Conservation (phyloP, 2,888 invertebrate genomes). For the Parnassius mnemosyne region DNA sequence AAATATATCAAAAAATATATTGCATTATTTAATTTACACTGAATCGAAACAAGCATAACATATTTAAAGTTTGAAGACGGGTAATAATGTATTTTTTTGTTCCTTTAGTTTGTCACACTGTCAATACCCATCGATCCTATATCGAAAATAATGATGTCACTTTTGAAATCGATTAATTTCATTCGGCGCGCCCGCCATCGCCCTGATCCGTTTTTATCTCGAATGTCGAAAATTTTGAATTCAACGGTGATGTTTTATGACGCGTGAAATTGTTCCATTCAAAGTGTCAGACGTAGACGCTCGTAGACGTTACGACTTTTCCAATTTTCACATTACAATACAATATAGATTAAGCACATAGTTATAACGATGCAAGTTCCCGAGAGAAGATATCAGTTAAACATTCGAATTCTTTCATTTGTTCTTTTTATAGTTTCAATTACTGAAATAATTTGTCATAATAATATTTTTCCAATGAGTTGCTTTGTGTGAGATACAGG, state of each 20-base stretch:
- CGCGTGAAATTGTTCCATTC: conserved; percentile 76
- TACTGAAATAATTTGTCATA: too few relatives aligned
- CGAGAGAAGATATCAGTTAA: neutral
- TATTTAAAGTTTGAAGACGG: neutral
- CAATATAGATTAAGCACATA: conserved; percentile 50
- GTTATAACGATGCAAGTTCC: neutral
- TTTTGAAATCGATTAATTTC: conserved; percentile 77
- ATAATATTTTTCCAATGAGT: too few relatives aligned
- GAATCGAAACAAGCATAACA: neutral
- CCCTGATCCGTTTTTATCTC: conserved; percentile 59
- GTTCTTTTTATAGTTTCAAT: too few relatives aligned
- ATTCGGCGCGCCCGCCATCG: conserved; percentile 72
- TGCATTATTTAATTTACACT: too few relatives aligned
- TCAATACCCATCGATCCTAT: conserved; percentile 28
- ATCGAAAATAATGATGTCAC: conserved; percentile 70
- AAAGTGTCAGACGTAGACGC: conserved; percentile 54
- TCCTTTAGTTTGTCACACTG: conserved; percentile 22
- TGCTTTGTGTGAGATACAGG: too few relatives aligned
- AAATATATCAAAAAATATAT: too few relatives aligned
- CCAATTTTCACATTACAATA: conserved; percentile 72
- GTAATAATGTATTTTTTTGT: conserved; percentile 11
- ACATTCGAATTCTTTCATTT: too few relatives aligned
- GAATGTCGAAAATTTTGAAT: conserved; percentile 58
- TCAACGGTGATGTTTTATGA: conserved; percentile 70
- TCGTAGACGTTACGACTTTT: conserved; percentile 62